Conservation (phyloP, 1,140 invertebrate genomes). For the Rhagoletis pomonella region DNA sequence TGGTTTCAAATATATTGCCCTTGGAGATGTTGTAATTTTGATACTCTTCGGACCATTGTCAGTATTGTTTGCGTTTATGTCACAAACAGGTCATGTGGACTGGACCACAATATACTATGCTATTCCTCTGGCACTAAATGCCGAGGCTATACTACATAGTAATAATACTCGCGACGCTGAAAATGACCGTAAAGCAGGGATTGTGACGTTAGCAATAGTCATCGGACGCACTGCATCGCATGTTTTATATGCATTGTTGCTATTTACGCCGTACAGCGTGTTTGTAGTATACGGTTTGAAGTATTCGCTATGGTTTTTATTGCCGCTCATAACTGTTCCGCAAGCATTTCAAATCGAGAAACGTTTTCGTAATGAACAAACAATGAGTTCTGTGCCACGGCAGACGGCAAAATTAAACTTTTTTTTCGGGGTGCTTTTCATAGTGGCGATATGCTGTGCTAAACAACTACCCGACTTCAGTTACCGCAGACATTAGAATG, state of each 20-base stretch:
- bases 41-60: conserved; percentile 95
- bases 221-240: conserved; percentile 93
- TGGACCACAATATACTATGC: conserved; percentile 94
- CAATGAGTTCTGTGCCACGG: conserved; percentile 87
- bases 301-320: conserved; percentile 89
- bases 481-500: conserved; percentile 58
- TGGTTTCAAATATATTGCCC: conserved; percentile 93
- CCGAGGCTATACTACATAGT: conserved; percentile 95
- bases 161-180: conserved; percentile 95
- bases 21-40: conserved; percentile 93
- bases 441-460: conserved; percentile 83
- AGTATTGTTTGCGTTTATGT: conserved; percentile 94
- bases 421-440: conserved; percentile 92
- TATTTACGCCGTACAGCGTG: conserved; percentile 94
- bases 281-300: conserved; percentile 89
- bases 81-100: conserved; percentile 90
- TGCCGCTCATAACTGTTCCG: conserved; percentile 90
- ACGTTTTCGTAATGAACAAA: conserved; percentile 86
- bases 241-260: conserved; percentile 90
- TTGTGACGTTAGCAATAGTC: conserved; percentile 94
- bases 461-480: conserved; percentile 75
- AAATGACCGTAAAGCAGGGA: conserved; percentile 88
- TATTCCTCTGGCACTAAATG: conserved; percentile 93
- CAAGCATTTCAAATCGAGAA: conserved; percentile 93
- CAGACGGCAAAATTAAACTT: conserved; percentile 93